Percentiles rank a stretch among this genome's conserved stretches.
Conservation (phyloP, 2,113 vertebrate genomes). For the Dipodomys stephensi region DNA sequence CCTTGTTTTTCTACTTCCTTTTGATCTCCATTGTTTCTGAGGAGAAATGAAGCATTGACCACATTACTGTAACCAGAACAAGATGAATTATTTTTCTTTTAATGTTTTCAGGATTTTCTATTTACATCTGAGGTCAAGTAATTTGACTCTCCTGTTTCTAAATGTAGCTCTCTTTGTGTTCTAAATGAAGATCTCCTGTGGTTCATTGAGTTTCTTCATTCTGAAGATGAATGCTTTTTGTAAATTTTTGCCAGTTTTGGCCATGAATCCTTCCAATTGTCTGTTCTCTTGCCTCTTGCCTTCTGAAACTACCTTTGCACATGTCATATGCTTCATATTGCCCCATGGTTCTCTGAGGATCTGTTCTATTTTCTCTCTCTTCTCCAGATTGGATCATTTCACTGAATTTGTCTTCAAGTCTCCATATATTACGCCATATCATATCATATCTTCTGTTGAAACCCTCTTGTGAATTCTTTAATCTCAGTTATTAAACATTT, state of each 20-base stretch:
- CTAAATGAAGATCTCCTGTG: background rate
- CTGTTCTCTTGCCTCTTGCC: background rate
- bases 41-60: constrained; percentile 27
- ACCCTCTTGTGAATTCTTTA: background rate
- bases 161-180: background rate
- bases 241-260: background rate
- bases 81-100: background rate
- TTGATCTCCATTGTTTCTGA: constrained; percentile 10
- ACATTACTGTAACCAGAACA: background rate
- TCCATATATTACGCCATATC: background rate
- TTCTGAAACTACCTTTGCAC: background rate
- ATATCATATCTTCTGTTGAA: constrained; percentile 24
- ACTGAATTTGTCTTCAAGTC: background rate
- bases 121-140: background rate
- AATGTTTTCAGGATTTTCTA: background rate
- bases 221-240: background rate
- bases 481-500: constrained; percentile 31
- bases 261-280: background rate
- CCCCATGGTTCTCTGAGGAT: background rate
- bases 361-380: background rate
- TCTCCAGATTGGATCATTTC: constrained; percentile 16
- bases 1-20: background rate
- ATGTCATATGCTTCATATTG: background rate
- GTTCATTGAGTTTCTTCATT: background rate
- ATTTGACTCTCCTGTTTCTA: background rate